A percentile compares a stretch with the other conserved stretches of the same genome.
These are phyloP conservation scores for Bolinopsis microptera DNA, from an alignment of 37 sponge, comb jelly and placozoan genomes.

Conservation along the genomic window DNA sequence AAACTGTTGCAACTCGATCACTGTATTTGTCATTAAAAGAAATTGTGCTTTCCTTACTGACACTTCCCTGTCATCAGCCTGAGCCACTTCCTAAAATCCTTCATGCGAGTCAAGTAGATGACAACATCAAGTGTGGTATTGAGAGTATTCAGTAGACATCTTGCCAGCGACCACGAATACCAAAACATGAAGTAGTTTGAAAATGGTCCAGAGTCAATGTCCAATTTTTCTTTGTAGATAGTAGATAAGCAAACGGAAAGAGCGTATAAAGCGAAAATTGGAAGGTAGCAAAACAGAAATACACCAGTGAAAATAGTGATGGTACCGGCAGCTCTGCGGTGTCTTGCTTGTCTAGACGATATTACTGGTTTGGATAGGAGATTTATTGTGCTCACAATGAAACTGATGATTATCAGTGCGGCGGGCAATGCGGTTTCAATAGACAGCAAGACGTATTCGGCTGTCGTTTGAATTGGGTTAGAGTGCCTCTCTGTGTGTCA, in stretches of 20 bases:
- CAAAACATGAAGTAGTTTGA: background rate
- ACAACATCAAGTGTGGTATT: background rate
- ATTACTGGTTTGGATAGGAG: background rate
- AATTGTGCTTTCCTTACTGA: too few species aligned
- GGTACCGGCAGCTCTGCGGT: background rate
- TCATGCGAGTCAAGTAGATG: conserved; percentile 61
- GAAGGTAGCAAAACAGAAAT: background rate
- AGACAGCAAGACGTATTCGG: background rate
- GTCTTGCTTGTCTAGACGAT: background rate
- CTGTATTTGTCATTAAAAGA: too few species aligned
- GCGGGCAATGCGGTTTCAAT: background rate
- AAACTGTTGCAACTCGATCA: too few species aligned
- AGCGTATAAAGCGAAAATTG: background rate
- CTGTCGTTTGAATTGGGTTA: background rate
- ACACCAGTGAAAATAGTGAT: background rate
- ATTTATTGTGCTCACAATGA: background rate
- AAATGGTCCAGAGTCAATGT: background rate
- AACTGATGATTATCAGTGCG: background rate
- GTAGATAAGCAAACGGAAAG: background rate
- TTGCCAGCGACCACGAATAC: background rate
- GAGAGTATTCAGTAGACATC: background rate
- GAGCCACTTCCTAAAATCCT: conserved; percentile 20
- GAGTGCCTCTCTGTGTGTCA: background rate
- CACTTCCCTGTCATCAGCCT: too few species aligned
- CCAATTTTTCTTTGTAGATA: background rate